Percentiles rank a stretch among this genome's conserved stretches.
These are phyloP conservation scores for Onthophagus sagittarius DNA, from an alignment of 2,888 invertebrate species.

Conservation along the genomic window DNA sequence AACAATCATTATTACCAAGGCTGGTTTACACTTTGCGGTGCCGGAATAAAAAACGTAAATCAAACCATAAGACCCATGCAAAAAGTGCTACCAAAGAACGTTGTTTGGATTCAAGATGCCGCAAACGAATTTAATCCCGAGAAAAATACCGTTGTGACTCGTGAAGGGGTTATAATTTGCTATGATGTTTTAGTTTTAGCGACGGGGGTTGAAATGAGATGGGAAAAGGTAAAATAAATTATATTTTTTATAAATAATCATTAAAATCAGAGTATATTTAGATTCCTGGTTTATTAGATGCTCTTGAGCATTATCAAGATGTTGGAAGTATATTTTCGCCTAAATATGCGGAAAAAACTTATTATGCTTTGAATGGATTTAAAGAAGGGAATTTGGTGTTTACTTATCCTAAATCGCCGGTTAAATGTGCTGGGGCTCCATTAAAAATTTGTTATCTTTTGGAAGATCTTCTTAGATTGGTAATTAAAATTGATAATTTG, in stretches of 20 bases:
- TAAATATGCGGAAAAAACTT: slow-evolving; percentile 76
- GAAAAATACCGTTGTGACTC: slow-evolving; percentile 63
- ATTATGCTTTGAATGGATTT: slow-evolving; percentile 63
- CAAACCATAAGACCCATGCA: slow-evolving; percentile 61
- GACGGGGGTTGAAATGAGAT: slow-evolving; percentile 76
- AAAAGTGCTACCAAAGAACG: slow-evolving; percentile 70
- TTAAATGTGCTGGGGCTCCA: slow-evolving; percentile 98
- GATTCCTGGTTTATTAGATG: slow-evolving; percentile 83
- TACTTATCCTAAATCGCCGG: slow-evolving; percentile 84
- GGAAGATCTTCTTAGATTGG: slow-evolving; percentile 80
- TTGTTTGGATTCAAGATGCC: slow-evolving; percentile 75
- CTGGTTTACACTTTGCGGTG: slow-evolving; percentile 90
- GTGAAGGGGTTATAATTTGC: slow-evolving; percentile 64
- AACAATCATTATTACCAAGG: slow-evolving; percentile 93
- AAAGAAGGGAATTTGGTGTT: slow-evolving; percentile 82
- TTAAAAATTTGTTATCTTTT: slow-evolving; percentile 94
- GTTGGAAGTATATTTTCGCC: slow-evolving; percentile 88
- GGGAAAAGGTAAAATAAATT: slow-evolving; percentile 59
- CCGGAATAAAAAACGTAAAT: slow-evolving; percentile 73
- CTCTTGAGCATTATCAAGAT: slow-evolving; percentile 63
- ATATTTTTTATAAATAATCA: not conserved
- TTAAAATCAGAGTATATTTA: slow-evolving; percentile 41
- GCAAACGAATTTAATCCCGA: slow-evolving; percentile 70
- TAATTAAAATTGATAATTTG: slow-evolving; percentile 40
- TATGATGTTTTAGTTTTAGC: slow-evolving; percentile 87